Percentiles rank a stretch among this genome's conserved stretches.
phyloP scores from a whole-genome alignment of 2,113 vertebrate species.

The Cranoglanis bouderius region DNA sequence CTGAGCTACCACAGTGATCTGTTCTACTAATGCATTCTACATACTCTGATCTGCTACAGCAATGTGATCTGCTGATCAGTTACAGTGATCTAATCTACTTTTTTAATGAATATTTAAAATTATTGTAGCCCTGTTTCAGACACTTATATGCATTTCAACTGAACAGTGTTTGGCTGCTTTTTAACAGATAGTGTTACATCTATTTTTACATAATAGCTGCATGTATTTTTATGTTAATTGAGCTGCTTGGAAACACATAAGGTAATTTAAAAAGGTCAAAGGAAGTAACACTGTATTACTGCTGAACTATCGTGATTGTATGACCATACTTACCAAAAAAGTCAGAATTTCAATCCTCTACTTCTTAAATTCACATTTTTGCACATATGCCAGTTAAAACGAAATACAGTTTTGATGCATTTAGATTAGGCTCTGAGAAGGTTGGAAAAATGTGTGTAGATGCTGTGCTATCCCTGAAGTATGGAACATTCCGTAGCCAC shows the following conservation, averaged over 20 bases:
- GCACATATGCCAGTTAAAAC: neutral
- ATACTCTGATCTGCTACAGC: neutral
- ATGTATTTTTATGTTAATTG: neutral
- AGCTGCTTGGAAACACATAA: neutral
- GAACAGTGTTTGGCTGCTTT: neutral
- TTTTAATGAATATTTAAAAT: neutral
- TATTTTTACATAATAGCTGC: neutral
- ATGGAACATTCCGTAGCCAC: slow-evolving; percentile 42
- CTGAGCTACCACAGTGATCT: neutral
- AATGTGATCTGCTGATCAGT: neutral
- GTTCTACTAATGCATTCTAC: neutral
- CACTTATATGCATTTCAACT: neutral
- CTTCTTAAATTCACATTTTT: neutral
- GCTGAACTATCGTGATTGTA: neutral
- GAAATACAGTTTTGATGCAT: neutral
- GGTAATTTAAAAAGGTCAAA: neutral
- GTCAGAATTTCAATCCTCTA: neutral
- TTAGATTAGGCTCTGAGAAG: slow-evolving; percentile 27
- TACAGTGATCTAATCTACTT: neutral
- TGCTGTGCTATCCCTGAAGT: slow-evolving; percentile 37
- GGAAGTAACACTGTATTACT: neutral
- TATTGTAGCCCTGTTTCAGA: neutral
- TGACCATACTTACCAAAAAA: neutral
- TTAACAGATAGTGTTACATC: neutral
- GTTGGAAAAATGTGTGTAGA: slow-evolving; percentile 49